Conservation (phyloP, 2,113 vertebrate genomes). For the Cichladusa arquata region DNA sequence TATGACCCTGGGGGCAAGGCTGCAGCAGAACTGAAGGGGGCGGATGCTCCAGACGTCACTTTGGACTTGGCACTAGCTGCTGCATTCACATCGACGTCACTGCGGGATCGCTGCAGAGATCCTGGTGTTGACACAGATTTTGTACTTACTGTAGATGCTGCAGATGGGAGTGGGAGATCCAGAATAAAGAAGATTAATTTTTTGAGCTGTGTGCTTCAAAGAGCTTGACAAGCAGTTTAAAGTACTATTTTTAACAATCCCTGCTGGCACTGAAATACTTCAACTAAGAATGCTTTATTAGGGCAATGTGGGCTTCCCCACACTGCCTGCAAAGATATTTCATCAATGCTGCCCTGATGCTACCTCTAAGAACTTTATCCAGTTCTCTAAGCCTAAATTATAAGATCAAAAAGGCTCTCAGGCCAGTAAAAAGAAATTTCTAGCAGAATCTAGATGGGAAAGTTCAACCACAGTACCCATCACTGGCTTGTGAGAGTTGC, state of each 20-base stretch:
- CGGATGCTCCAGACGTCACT: conserved; percentile 79
- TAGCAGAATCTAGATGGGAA: not conserved
- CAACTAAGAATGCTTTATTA: conserved; percentile 19
- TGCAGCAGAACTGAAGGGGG: conserved; percentile 90
- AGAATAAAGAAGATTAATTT: conserved; percentile 65
- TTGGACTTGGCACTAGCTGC: conserved; percentile 95
- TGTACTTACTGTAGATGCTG: conserved; percentile 87
- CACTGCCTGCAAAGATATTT: conserved; percentile 17
- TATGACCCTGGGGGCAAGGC: conserved; percentile 96
- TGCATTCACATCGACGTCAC: conserved; percentile 96
- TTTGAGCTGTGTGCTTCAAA: conserved; percentile 44
- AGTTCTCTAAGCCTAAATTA: not conserved
- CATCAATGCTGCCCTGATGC: not conserved
- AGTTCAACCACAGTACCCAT: not conserved
- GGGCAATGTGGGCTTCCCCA: conserved; percentile 19
- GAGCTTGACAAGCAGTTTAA: conserved; percentile 58
- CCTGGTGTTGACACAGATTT: conserved; percentile 83
- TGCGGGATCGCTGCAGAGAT: conserved; percentile 94
- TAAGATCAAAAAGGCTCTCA: conserved; percentile 19
- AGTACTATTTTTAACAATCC: conserved; percentile 44
- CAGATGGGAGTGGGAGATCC: conserved; percentile 42
- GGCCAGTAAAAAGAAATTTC: not conserved
- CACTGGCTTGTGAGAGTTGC: not conserved
- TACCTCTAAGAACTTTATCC: not conserved
- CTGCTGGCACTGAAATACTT: conserved; percentile 8